Conservation (phyloP, 2,797 vertebrate species). For the Synaphobranchus kaupii region DNA sequence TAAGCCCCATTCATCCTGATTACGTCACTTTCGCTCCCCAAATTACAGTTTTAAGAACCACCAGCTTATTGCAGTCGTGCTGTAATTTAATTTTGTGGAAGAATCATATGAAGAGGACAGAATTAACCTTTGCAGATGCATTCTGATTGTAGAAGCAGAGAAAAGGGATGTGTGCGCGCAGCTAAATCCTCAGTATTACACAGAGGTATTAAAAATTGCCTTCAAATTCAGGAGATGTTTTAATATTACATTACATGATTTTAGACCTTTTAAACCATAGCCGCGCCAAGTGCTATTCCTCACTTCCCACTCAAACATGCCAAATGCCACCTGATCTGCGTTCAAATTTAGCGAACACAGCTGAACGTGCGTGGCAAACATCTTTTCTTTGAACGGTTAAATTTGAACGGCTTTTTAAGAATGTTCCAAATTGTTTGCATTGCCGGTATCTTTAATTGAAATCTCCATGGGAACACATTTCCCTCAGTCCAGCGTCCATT, state of each 20-base stretch:
- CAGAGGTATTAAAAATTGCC: neutral
- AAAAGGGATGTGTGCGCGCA: neutral
- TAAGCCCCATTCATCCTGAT: neutral
- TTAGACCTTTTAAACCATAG: neutral
- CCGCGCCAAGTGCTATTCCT: neutral
- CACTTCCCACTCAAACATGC: neutral
- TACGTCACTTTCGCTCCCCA: neutral
- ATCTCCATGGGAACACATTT: too few species aligned
- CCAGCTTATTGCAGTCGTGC: neutral
- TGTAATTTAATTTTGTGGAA: neutral
- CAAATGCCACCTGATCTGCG: neutral
- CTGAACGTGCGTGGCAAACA: too few species aligned
- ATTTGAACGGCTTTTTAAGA: too few species aligned
- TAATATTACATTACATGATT: neutral
- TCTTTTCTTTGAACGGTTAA: too few species aligned
- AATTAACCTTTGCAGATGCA: constrained; percentile 22
- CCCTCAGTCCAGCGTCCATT: too few species aligned
- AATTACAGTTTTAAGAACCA: neutral
- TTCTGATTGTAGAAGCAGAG: neutral
- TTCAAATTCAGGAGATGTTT: neutral
- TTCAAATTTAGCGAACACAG: too few species aligned
- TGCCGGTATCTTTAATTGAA: too few species aligned
- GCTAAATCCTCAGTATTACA: neutral
- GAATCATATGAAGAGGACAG: neutral
- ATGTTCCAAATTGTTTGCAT: too few species aligned